A percentile compares a stretch with the other conserved stretches of the same genome.
phyloP scores from a whole-genome alignment of 2,113 vertebrate genomes.

The Charina bottae region DNA sequence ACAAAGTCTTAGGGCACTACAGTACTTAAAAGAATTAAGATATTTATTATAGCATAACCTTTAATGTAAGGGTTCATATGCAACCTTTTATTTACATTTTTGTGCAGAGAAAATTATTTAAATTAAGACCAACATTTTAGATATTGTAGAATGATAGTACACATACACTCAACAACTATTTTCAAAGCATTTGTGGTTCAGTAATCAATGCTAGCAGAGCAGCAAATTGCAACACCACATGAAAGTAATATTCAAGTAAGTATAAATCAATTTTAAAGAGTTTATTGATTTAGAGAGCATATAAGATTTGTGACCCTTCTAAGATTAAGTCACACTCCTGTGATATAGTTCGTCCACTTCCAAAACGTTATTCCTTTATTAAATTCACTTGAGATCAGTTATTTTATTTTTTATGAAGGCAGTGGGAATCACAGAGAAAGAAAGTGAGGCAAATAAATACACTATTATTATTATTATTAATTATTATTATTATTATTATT shows the following conservation, averaged over 20 bases:
- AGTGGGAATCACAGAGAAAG: not conserved
- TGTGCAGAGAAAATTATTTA: no score
- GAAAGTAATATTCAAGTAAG: slow-evolving; percentile 13
- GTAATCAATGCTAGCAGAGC: not conserved
- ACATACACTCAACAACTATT: not conserved
- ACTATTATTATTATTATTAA: not conserved
- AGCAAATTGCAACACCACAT: not conserved
- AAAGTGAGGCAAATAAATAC: slow-evolving; percentile 18
- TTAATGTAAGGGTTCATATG: not conserved
- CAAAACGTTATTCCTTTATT: slow-evolving; percentile 39
- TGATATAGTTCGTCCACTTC: slow-evolving; percentile 48
- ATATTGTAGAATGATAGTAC: not conserved
- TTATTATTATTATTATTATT: no score
- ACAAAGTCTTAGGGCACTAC: not conserved
- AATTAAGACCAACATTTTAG: not conserved
- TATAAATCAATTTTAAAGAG: slow-evolving; percentile 3
- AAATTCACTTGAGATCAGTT: slow-evolving; percentile 23
- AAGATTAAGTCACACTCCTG: slow-evolving; percentile 34
- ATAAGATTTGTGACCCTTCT: slow-evolving; percentile 54
- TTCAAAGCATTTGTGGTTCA: not conserved
- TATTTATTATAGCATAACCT: not conserved
- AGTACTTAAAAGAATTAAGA: not conserved
- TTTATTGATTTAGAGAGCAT: slow-evolving; percentile 49
- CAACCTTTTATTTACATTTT: not conserved
- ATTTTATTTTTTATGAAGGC: not conserved